Conservation (phyloP, 2,113 vertebrate species). For the Lipotes vexillifer region DNA sequence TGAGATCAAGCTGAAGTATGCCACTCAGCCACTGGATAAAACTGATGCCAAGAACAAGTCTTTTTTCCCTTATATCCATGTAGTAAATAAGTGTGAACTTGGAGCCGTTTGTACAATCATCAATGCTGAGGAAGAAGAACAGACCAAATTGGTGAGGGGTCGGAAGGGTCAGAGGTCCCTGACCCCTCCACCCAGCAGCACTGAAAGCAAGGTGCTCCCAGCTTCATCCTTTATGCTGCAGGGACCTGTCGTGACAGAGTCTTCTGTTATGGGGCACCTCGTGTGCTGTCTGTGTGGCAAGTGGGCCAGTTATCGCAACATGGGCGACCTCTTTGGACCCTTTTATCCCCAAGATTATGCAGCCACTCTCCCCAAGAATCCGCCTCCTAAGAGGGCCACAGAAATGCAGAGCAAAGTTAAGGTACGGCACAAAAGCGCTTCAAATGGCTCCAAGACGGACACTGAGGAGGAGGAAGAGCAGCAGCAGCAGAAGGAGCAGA, state of each 20-base stretch:
- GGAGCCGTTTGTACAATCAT: constrained; percentile 96
- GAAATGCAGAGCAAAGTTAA: constrained; percentile 84
- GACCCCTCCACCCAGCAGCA: constrained; percentile 84
- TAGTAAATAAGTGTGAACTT: constrained; percentile 94
- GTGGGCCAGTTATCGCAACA: constrained; percentile 98
- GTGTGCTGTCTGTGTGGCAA: constrained; percentile 98
- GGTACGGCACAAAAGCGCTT: constrained; percentile 87
- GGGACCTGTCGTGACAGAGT: constrained; percentile 93
- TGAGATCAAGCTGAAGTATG: constrained; percentile 86
- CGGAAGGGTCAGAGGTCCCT: constrained; percentile 83
- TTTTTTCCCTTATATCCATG: constrained; percentile 96
- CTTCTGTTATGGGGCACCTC: constrained; percentile 90
- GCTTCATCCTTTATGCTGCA: constrained; percentile 91
- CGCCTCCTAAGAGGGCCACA: constrained; percentile 86
- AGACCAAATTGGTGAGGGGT: constrained; percentile 85
- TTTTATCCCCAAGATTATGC: constrained; percentile 97
- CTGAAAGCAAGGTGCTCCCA: constrained; percentile 90
- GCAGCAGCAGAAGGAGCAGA: constrained; percentile 86
- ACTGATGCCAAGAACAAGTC: constrained; percentile 85
- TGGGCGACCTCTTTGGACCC: constrained; percentile 97
- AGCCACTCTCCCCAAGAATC: constrained; percentile 94
- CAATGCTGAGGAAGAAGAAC: constrained; percentile 94
- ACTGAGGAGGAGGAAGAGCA: constrained; percentile 83
- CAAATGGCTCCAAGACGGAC: constrained; percentile 83
- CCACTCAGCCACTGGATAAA: constrained; percentile 83